Evolutionary conservation across 2,797 vertebrate species (phyloP), one percentile per base, ranked within the genome.

Genomic region (Mus spretus): DNA sequence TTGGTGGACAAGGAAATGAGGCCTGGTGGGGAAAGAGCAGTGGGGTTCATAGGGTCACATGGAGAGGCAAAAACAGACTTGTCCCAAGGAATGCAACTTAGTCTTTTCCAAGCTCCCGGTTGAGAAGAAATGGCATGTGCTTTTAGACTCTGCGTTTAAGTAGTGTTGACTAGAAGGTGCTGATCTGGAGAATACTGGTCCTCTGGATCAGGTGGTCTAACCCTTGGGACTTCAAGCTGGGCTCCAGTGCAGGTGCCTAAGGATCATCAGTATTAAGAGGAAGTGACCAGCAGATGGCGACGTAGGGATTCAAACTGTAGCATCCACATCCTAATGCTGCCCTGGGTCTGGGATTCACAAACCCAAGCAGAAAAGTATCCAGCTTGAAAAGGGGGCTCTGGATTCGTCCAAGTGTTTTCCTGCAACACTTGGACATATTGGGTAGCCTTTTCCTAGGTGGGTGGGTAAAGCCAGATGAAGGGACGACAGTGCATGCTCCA

Each of bases 221-320:
- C 50, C 26, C 2, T 10, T 14, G 0, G 3, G 37, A 47, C 1
- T 3, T 44, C 19, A 13, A 9, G 28, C 47, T 22, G 2, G 15
- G 12, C 80, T 0, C n/a, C 11, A 67, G 24, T 6, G 0, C 5
- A 0, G 44, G 70, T 14, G 15, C 61, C 86, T 55, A 1, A 6
- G 50, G 67, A 80, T 55, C 37, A 83, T 77, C 37, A 1, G 87
- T 37, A 90, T 57, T 96, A 40, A 87, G 74, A 90, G 61, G 50
- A 20, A 4, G 12, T 63, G 53, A 72, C 96, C 98, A 97, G 97
- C 96, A 98, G 98, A 96, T 98, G 98, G 97, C 94, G 85, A 91
- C 97, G 96, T 91, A 95, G 97, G 96, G 98, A 97, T 96, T 97
- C 67, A 91, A 95, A 98, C 95, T 31, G 86, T 26, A 70, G 80